Percentiles rank a stretch among this genome's conserved stretches.
These are phyloP conservation scores for Morpho helenor DNA, from an alignment of 2,888 invertebrate genomes.

Conservation along the genomic window DNA sequence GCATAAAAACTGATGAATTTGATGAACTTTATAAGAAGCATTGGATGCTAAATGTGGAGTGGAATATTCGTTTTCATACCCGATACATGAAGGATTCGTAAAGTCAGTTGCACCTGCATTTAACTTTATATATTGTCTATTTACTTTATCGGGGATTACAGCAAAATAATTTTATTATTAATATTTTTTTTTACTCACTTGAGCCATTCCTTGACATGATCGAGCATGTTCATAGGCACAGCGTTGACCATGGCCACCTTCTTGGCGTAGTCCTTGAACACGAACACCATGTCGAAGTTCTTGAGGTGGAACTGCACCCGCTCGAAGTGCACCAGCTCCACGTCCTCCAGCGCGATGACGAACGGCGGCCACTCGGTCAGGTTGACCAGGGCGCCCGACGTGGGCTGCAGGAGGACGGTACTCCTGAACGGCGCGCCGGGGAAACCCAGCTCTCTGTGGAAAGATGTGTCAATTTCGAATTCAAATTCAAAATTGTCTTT, in stretches of 20 bases:
- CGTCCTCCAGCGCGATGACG: slow-evolving; percentile 98
- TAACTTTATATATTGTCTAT: too few species aligned
- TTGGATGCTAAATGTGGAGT: too few species aligned
- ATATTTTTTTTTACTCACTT: slow-evolving; percentile 83
- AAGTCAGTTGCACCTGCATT: too few species aligned
- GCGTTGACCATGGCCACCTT: slow-evolving; percentile 98
- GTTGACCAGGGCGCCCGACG: slow-evolving; percentile 98
- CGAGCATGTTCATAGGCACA: slow-evolving; percentile 99
- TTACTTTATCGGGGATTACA: too few species aligned
- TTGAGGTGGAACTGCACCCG: slow-evolving; percentile 98
- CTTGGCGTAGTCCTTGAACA: slow-evolving; percentile 97
- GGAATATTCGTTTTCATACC: too few species aligned
- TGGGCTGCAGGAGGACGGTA: slow-evolving; percentile 97
- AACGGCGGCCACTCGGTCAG: slow-evolving; percentile 99
- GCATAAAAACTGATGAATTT: not conserved
- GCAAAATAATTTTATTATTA: too few species aligned
- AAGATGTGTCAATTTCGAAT: not conserved
- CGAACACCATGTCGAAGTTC: slow-evolving; percentile 99
- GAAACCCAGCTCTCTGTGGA: slow-evolving; percentile 93
- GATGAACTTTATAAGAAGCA: too few species aligned
- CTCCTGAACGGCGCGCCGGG: slow-evolving; percentile 98
- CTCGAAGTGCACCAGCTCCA: slow-evolving; percentile 99
- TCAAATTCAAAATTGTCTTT: not conserved
- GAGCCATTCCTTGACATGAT: slow-evolving; percentile 99
- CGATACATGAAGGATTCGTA: too few species aligned